Evolutionary conservation across 2,113 vertebrate genomes (phyloP), one percentile per base, ranked within the genome.

Genomic region (Dromiciops gliroides): DNA sequence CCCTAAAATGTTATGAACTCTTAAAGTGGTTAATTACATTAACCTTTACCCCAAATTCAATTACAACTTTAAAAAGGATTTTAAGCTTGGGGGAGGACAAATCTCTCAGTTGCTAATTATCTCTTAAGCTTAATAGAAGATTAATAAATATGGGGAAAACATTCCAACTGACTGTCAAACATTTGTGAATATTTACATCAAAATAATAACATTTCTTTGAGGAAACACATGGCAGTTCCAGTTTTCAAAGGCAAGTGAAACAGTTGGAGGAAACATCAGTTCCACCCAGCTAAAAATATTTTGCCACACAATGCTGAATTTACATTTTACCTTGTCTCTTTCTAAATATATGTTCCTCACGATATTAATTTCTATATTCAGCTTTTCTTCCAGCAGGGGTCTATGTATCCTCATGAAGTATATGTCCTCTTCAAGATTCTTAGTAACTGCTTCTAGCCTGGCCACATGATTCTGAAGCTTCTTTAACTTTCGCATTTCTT

Each of bases 371-470:
- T 99, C 99, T 10, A 98, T 91, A 26, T 97, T 96, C 90, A 98
- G 92, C 94, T 99, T 99, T 97, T 98, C 98, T 94, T 98, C 98
- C 96, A 99, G 96, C 28, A 99, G 98, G 95, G 98, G 98, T 48
- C 97, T 94, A 94, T 99, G 98, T 97, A 98, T 98, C 96, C 95
- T 98, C 98, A 99, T 97, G n/a, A 98, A 99, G 97, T 97, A 94
- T 92, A 98, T 96, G 95, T 99, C 98, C 91, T 98, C 96, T 3
- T 96, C 91, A 93, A 99, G 91, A 92, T 90, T 97, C 89, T 56
- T 93, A 97, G 98, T 99, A 50, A 95, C 92, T 89, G 94, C 44
- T 96, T 99, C 98, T 8, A 94, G 93, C 50, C 96, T 94, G 50
- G 88, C 48, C 91, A 98, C 92, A 93, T 98, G 97, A 56, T 91